Evolutionary conservation across 2,113 vertebrate genomes (phyloP).

Genomic region (Psittacus erithacus): DNA sequence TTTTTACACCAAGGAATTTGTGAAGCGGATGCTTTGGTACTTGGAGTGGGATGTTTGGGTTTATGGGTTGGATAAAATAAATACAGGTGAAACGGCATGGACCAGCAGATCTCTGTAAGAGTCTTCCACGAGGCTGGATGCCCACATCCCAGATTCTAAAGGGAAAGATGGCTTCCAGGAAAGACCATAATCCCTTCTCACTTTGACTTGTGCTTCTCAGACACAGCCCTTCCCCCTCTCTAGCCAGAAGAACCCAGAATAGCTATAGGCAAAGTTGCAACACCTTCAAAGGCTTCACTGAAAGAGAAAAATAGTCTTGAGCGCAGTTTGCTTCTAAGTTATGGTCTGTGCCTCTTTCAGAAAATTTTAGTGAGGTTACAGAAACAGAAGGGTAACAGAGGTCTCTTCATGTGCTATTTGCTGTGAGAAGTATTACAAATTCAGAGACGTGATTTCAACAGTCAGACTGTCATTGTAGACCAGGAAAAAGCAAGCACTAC

Average conservation of each 20-base stretch:
- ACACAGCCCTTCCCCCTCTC: background rate
- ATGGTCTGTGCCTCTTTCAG: fast-evolving
- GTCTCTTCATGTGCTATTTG: background rate
- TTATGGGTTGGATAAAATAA: background rate
- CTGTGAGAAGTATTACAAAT: background rate
- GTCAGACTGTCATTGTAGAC: background rate
- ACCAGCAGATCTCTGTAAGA: background rate
- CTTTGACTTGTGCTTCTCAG: background rate
- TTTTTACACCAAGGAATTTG: background rate
- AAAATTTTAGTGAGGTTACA: background rate
- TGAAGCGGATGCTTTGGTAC: background rate
- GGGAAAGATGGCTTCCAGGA: background rate
- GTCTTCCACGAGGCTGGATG: background rate
- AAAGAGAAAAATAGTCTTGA: background rate
- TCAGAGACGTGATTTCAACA: background rate
- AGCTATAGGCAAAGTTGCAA: background rate
- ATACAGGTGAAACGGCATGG: background rate
- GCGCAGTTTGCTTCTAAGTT: background rate
- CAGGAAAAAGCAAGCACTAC: background rate
- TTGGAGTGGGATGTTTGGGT: background rate
- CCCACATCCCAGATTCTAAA: background rate
- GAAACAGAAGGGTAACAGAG: background rate
- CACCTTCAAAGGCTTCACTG: background rate
- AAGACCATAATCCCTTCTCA: fast-evolving
- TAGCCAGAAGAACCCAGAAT: background rate